phyloP scores from a whole-genome alignment of 2,113 vertebrate genomes.

The Rousettus leschenaultii region DNA sequence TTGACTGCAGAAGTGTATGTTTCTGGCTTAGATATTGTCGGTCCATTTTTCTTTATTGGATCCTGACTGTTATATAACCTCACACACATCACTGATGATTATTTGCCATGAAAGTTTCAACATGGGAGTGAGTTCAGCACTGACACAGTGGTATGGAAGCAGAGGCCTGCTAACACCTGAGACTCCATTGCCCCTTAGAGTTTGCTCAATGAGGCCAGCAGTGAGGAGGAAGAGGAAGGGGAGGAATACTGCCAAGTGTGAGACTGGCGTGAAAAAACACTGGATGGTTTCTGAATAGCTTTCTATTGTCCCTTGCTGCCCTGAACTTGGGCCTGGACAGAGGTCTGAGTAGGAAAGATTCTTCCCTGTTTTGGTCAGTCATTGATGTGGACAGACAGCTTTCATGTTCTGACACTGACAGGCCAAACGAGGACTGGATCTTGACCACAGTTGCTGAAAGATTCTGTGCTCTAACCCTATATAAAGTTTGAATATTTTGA shows the following conservation, averaged over 20 bases:
- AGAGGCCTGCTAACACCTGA: neutral
- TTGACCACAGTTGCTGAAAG: neutral
- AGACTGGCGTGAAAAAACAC: neutral
- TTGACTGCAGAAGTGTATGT: neutral
- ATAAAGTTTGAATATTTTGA: neutral
- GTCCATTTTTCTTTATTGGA: neutral
- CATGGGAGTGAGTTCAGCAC: neutral
- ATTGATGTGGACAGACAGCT: neutral
- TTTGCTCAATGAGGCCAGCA: neutral
- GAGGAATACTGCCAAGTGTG: neutral
- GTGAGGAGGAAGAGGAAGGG: neutral
- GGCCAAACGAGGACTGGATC: neutral
- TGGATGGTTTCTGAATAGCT: neutral
- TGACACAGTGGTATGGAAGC: neutral
- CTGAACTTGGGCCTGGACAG: neutral
- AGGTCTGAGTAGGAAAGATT: neutral
- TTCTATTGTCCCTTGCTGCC: neutral
- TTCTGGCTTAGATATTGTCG: neutral
- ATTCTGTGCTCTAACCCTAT: neutral
- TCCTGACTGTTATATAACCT: neutral
- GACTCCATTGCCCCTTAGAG: neutral
- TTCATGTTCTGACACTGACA: neutral
- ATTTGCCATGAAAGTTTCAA: neutral
- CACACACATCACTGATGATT: neutral
- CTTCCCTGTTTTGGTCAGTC: neutral